Conservation (phyloP, 2,888 invertebrate genomes). For the Tipula confusa region DNA sequence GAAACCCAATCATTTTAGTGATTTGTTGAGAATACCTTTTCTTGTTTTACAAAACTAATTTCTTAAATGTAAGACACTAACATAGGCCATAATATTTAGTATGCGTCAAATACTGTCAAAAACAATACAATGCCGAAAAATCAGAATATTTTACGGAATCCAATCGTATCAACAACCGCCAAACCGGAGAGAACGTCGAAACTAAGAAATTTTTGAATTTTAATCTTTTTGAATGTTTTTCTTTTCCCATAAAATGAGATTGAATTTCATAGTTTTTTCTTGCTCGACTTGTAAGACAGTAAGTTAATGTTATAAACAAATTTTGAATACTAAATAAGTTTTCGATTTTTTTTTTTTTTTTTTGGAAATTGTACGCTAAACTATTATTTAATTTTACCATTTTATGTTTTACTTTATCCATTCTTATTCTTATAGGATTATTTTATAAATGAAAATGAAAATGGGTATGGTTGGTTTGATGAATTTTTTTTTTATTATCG, state of each 20-base stretch:
- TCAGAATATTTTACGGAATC: neutral
- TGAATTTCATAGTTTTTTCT: neutral
- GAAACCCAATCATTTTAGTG: neutral
- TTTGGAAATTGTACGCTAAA: neutral
- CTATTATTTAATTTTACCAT: too few species aligned
- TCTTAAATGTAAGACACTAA: neutral
- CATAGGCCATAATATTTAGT: neutral
- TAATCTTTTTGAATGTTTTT: neutral
- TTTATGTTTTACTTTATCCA: neutral
- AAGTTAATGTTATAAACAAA: neutral
- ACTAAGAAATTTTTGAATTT: neutral
- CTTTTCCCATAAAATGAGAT: neutral
- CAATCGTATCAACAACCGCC: neutral
- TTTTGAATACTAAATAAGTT: neutral
- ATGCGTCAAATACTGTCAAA: slow-evolving; percentile 5
- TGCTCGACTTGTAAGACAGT: neutral
- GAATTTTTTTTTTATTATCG: neutral
- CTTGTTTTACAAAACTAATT: neutral
- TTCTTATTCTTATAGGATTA: neutral
- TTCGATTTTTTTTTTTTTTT: neutral
- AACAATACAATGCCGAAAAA: neutral
- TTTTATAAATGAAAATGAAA: neutral
- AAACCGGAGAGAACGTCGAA: neutral
- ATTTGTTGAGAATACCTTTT: neutral
- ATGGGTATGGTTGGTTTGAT: neutral